Evolutionary conservation across 2,113 vertebrate species (phyloP).

Genomic region (Guaruba guarouba): DNA sequence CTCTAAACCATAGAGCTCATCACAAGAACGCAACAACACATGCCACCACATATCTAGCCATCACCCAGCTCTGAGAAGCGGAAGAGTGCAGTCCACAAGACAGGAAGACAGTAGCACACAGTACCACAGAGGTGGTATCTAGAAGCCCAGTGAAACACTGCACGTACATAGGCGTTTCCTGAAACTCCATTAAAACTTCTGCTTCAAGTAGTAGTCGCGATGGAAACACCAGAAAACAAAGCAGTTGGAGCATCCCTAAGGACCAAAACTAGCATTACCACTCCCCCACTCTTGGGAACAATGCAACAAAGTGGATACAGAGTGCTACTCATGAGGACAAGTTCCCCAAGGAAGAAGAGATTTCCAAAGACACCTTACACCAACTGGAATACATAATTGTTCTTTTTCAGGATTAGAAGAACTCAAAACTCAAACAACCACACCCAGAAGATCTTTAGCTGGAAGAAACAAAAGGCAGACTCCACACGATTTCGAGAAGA

Average conservation of each 20-base stretch:
- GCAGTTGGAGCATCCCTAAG: background rate
- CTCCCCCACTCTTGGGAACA: background rate
- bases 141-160: background rate
- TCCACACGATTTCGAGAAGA: background rate
- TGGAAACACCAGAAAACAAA: background rate
- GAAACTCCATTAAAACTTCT: background rate
- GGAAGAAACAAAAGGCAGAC: background rate
- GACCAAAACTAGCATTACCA: background rate
- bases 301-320: background rate
- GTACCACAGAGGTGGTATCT: background rate
- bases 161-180: background rate
- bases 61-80: background rate
- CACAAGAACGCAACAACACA: fast-evolving
- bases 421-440: background rate
- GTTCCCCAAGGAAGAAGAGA: background rate
- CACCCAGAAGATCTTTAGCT: background rate
- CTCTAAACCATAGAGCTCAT: background rate
- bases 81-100: background rate
- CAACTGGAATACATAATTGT: background rate
- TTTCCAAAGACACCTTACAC: background rate
- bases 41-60: background rate
- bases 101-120: background rate
- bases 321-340: background rate
- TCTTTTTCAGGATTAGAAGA: background rate
- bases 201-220: background rate